These are phyloP conservation scores for Dendrophyllia cribrosa DNA, from an alignment of 64 coral and sea anemone species.

Conservation along the genomic window DNA sequence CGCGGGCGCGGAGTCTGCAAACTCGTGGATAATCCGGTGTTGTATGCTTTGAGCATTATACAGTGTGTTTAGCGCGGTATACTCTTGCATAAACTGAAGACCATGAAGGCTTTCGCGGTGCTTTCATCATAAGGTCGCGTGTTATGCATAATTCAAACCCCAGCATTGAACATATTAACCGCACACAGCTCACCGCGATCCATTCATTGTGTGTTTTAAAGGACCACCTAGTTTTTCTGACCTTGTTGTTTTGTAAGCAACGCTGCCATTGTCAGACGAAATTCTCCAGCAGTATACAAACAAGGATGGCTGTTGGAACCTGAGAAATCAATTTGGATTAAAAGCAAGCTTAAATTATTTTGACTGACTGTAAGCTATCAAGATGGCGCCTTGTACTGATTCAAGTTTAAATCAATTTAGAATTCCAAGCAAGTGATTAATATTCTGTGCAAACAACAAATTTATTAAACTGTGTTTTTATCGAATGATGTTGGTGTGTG, in stretches of 20 bases:
- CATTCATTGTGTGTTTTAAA: neutral
- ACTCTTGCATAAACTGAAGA: neutral
- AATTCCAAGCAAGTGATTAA: no score
- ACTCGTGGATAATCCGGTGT: neutral
- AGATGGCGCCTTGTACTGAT: no score
- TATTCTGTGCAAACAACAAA: no score
- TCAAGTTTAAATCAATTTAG: no score
- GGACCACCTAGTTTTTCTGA: neutral
- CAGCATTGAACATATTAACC: neutral
- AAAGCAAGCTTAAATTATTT: neutral
- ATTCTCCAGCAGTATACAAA: neutral
- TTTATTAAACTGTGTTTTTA: no score
- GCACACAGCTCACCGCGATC: neutral
- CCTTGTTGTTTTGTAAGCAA: neutral
- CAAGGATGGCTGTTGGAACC: neutral
- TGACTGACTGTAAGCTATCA: no score
- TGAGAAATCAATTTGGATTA: neutral
- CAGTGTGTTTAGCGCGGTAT: neutral
- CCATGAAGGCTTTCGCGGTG: neutral
- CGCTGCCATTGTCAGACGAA: neutral
- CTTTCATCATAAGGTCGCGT: neutral
- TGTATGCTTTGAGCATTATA: slow-evolving; percentile 38
- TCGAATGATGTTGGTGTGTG: no score
- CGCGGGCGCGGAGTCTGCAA: slow-evolving; percentile 20
- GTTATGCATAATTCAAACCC: neutral